phyloP scores from a whole-genome alignment of 1,140 invertebrate genomes.

The Helicorthomorpha holstii region DNA sequence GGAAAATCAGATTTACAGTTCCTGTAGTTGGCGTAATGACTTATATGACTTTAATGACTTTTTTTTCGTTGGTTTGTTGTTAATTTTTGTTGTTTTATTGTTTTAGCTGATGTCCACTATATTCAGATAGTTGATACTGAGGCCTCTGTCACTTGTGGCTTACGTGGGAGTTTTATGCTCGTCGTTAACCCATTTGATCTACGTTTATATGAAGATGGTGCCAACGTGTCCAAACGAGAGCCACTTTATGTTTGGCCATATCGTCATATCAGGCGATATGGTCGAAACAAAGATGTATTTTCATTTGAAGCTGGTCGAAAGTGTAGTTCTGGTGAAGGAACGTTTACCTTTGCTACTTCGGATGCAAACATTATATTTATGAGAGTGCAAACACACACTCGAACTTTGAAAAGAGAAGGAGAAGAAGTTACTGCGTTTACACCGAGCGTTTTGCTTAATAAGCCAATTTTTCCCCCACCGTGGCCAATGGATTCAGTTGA shows the following conservation, averaged over 20 bases:
- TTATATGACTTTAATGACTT: neutral
- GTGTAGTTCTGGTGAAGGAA: constrained; percentile 67
- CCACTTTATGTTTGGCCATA: constrained; percentile 70
- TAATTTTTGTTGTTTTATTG: neutral
- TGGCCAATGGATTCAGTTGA: neutral
- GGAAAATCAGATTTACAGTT: constrained; percentile 70
- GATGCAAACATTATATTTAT: constrained; percentile 16
- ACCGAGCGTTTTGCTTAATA: neutral
- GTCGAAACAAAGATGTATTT: constrained; percentile 60
- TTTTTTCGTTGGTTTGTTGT: neutral
- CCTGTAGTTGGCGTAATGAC: constrained; percentile 16
- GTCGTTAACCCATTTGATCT: constrained; percentile 40
- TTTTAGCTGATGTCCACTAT: constrained; percentile 32
- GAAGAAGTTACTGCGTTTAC: neutral
- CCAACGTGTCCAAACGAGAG: constrained; percentile 19
- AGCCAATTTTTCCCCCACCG: neutral
- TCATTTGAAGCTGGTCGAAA: constrained; percentile 80
- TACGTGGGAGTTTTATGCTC: constrained; percentile 50
- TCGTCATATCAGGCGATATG: constrained; percentile 63
- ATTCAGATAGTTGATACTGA: constrained; percentile 59
- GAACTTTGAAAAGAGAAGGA: constrained; percentile 8
- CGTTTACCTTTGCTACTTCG: constrained; percentile 46
- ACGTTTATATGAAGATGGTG: constrained; percentile 52
- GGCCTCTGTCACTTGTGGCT: constrained; percentile 50
- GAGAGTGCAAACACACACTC: constrained; percentile 12